Base-by-base conservation (phyloP, 2,113 vertebrate genomes). In the Herpailurus yagouaroundi region DNA sequence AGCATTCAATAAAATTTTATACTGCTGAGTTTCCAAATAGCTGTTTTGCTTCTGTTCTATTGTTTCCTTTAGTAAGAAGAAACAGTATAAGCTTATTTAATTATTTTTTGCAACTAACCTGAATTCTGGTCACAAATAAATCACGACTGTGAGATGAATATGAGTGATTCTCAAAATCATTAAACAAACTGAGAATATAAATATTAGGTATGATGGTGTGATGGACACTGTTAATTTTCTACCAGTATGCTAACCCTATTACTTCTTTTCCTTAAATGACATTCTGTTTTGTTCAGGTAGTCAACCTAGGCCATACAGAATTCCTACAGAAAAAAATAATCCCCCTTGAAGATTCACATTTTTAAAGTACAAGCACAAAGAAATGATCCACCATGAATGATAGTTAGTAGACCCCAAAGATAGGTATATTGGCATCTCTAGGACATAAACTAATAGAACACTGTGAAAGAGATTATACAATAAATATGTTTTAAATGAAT, bases 381-480 rank as follows among this genome's bases (percentile, higher is more conserved):
- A 95, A 83, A 4, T 66, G 19, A 85, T 38, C 55, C 16, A 79
- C 73, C n/a, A 21, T 50, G 41, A 81, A 60, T 94, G 83, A 94
- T 38, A 85, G 21, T 38, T 23, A 38, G 16, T 3, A 89, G 87
- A 63, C 33, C 31, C 50, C 6, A 38, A 95, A 82, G 29, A 76
- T 50, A 16, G 52, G 27, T 57, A 15, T 15, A 25, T 63, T 87
- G 85, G 25, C 45, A 80, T 38, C 57, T 95, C 12, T 66, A 25
- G 45, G 64, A 87, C 57, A 38, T 55, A 57, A 89, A 87, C 85
- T 90, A 81, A 64, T 80, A 91, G 16, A 50, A 91, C 52, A 81
- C 15, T 57, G 23, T 87, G 52, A 55, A 86, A 91, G 48, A 91
- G 33, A 38, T 84, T 79, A 81, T 91, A 93, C 84, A 93, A 85